Evolutionary conservation across 2,113 vertebrate species (phyloP).

Genomic region (Amphiprion percula): DNA sequence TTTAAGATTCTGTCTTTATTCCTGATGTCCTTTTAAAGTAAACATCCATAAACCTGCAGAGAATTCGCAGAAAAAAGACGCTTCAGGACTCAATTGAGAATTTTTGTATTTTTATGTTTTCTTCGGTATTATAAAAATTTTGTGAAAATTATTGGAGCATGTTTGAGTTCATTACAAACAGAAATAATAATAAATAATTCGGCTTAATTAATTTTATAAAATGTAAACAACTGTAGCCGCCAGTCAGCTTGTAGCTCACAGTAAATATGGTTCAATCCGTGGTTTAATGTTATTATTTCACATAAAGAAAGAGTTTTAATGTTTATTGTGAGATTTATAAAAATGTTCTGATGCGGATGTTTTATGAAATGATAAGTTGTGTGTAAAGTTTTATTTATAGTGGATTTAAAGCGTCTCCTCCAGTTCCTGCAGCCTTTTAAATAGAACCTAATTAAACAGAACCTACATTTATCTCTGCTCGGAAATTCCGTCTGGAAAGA

Average conservation of each 20-base stretch:
- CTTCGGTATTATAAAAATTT: not conserved
- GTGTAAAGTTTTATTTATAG: too few species aligned
- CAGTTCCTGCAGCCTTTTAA: too few species aligned
- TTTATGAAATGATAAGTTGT: too few species aligned
- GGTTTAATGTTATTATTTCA: too few species aligned
- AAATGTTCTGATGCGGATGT: too few species aligned
- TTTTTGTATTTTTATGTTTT: not conserved
- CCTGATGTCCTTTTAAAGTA: too few species aligned
- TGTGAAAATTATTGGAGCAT: accelerated
- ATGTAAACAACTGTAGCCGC: accelerated
- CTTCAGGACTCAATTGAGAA: not conserved
- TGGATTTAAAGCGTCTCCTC: too few species aligned
- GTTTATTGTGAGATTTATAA: too few species aligned
- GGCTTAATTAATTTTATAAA: not conserved
- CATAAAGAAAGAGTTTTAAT: too few species aligned
- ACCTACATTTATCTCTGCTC: slow-evolving; percentile 10
- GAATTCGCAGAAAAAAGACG: too few species aligned
- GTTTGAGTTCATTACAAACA: not conserved
- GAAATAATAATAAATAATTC: not conserved
- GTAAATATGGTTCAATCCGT: too few species aligned
- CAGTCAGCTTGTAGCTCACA: not conserved
- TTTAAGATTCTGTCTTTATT: too few species aligned
- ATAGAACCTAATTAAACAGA: not conserved
- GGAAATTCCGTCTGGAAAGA: slow-evolving; percentile 70
- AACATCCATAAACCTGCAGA: not conserved